phyloP scores from a whole-genome alignment of 2,113 vertebrate genomes.

The Emydocephalus ijimae region DNA sequence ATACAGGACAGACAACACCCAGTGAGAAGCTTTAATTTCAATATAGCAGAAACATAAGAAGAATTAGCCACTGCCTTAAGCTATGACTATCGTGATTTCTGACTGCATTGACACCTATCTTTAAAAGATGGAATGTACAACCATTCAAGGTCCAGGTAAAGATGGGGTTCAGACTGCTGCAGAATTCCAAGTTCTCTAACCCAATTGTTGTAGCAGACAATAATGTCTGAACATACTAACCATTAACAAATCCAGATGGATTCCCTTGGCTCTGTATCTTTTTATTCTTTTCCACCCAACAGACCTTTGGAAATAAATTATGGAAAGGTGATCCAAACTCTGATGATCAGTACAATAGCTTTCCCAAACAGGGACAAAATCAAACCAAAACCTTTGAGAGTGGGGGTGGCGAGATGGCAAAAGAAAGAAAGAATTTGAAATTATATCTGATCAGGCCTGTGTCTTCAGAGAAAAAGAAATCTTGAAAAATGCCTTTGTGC shows the following conservation, averaged over 20 bases:
- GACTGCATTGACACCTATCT: background rate
- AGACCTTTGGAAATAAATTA: background rate
- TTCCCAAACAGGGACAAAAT: background rate
- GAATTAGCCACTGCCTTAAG: background rate
- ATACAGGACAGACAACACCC: background rate
- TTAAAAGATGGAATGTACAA: background rate
- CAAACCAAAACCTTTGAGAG: background rate
- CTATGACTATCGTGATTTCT: background rate
- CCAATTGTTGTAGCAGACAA: background rate
- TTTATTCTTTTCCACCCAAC: background rate
- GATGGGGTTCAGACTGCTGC: background rate
- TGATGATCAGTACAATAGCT: background rate
- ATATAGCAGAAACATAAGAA: background rate
- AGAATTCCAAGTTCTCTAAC: background rate
- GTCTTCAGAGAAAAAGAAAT: background rate
- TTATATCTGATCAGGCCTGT: background rate
- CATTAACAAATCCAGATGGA: background rate
- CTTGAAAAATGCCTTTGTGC: background rate
- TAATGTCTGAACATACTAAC: background rate
- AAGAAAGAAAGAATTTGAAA: background rate
- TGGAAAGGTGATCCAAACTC: background rate
- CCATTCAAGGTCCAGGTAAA: background rate
- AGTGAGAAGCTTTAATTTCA: background rate
- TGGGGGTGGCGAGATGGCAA: accelerated
- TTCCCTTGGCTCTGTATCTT: background rate